Evolutionary conservation across 2,113 vertebrate genomes (phyloP).

Genomic region (Calyptommatus sinebrachiatus): DNA sequence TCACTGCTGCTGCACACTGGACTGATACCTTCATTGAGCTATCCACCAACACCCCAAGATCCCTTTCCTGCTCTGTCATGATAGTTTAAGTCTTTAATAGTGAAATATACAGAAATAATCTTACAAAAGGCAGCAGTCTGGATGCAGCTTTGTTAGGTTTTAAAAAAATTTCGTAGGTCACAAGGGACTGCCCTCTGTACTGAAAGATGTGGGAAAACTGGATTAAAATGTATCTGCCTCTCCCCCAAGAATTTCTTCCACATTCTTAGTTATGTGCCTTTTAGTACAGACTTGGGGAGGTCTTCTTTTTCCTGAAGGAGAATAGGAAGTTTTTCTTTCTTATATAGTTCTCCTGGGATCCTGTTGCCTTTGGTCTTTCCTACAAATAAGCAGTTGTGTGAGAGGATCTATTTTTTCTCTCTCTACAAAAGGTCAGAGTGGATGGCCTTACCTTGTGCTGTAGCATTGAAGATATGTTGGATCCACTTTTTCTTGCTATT

Average conservation of each 20-base stretch:
- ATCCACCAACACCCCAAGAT: too few relatives aligned
- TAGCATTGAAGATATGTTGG: constrained; percentile 78
- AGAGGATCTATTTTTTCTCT: constrained; percentile 19
- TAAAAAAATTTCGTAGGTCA: too few relatives aligned
- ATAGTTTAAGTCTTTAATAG: too few relatives aligned
- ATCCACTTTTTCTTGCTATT: constrained; percentile 79
- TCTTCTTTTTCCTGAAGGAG: background rate
- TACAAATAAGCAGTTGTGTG: background rate
- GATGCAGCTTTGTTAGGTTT: background rate
- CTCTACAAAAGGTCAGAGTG: constrained; percentile 73
- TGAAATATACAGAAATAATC: background rate
- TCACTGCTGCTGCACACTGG: too few relatives aligned
- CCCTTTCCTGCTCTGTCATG: too few relatives aligned
- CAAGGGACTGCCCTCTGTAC: background rate
- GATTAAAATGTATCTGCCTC: background rate
- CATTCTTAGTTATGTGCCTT: background rate
- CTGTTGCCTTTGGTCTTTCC: background rate
- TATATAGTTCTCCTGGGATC: background rate
- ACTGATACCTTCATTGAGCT: too few relatives aligned
- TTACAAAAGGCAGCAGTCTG: too few relatives aligned
- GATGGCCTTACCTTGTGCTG: constrained; percentile 78
- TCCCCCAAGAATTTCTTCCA: background rate
- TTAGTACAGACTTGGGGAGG: too few relatives aligned
- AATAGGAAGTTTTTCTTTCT: background rate
- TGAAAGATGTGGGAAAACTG: background rate